Percentiles rank a stretch among this genome's conserved stretches.
phyloP scores from a whole-genome alignment of 2,797 vertebrate genomes.

The Sebastolobus altivelis region DNA sequence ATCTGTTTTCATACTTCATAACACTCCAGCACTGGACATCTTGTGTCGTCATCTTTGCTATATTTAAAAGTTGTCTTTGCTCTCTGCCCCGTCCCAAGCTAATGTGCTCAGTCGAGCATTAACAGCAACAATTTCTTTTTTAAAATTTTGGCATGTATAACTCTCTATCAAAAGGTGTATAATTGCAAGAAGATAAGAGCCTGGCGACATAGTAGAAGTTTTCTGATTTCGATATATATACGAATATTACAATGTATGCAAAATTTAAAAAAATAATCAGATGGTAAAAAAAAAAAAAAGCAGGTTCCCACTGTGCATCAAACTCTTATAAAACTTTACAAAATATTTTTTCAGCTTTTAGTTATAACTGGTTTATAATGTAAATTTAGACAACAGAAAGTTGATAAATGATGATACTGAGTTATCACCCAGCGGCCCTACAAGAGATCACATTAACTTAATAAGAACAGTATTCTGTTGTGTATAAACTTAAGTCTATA shows the following conservation, averaged over 20 bases:
- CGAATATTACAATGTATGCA: not conserved
- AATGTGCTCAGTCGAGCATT: slow-evolving; percentile 41
- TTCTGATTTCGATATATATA: not conserved
- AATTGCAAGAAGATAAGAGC: not conserved
- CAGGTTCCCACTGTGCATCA: not conserved
- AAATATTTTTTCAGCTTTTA: slow-evolving; percentile 1
- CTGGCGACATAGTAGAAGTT: not conserved
- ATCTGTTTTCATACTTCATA: slow-evolving; percentile 32
- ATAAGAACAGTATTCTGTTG: not conserved
- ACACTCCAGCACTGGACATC: slow-evolving; percentile 10
- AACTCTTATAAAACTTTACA: not conserved
- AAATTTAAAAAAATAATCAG: not conserved
- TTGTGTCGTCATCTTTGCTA: slow-evolving; percentile 25
- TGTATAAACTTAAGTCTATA: not conserved
- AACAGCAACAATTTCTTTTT: not conserved
- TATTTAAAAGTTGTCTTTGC: slow-evolving; percentile 24
- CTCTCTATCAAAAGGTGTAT: not conserved
- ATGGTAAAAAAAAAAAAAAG: not conserved
- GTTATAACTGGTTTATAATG: not conserved
- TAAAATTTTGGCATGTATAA: not conserved
- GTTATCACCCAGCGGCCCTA: not conserved
- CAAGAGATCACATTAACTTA: not conserved
- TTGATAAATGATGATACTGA: not conserved
- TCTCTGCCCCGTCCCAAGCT: not conserved
- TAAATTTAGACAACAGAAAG: not conserved